Evolutionary conservation across 30 jellyfish, hydroid and myxozoan species (phyloP).

Genomic region (Turritopsis dohrnii): DNA sequence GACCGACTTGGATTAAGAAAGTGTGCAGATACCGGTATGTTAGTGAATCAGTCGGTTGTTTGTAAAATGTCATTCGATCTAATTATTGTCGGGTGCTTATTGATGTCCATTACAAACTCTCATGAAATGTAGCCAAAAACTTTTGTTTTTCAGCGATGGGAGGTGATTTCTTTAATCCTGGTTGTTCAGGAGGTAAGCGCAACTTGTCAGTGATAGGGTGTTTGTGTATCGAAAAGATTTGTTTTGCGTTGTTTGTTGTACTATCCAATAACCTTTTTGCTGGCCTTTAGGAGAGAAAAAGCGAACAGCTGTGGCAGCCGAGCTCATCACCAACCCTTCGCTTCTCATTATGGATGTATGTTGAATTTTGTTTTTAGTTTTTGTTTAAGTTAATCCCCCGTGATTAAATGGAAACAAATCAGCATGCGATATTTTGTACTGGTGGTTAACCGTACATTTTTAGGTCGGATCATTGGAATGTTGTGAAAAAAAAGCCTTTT

Average conservation of each 20-base stretch:
- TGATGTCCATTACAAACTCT: too few species aligned
- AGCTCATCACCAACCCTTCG: conserved; percentile 48
- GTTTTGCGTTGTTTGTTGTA: too few species aligned
- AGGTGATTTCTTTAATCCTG: conserved; percentile 59
- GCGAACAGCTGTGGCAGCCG: conserved; percentile 53
- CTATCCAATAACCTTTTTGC: background rate
- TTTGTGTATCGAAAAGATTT: too few species aligned
- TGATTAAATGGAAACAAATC: too few species aligned
- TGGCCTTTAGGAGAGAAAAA: conserved; percentile 41
- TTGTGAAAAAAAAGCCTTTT: too few species aligned
- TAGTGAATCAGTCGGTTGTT: too few species aligned
- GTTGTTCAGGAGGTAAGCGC: conserved; percentile 56
- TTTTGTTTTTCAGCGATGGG: conserved; percentile 46
- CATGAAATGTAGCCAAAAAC: background rate
- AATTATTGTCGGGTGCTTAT: too few species aligned
- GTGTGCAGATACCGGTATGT: background rate
- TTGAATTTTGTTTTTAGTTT: background rate
- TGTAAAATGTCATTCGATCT: too few species aligned
- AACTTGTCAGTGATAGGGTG: background rate
- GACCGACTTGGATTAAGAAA: background rate
- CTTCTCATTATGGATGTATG: conserved; percentile 57
- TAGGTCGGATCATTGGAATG: too few species aligned
- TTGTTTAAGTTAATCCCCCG: background rate
- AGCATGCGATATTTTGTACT: too few species aligned
- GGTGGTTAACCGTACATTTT: too few species aligned